Conservation (phyloP, 2,113 vertebrate species). For the Sander vitreus region DNA sequence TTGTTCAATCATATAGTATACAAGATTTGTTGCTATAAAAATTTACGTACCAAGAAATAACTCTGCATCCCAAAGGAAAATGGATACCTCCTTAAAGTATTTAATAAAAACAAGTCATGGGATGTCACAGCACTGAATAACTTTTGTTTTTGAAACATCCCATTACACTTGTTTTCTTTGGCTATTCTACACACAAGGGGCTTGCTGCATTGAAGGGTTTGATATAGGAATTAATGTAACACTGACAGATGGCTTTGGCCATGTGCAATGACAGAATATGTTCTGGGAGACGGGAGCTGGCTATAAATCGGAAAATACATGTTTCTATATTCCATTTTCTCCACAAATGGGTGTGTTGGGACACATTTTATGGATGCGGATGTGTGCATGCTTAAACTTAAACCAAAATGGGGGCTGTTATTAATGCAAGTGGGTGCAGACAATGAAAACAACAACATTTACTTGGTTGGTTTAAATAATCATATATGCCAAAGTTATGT, state of each 20-base stretch:
- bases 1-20: constrained; percentile 10
- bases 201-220: constrained; percentile 48
- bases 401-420: neutral
- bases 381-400: constrained; percentile 12
- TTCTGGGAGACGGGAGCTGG: constrained; percentile 56
- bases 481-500: neutral
- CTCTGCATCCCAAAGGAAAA: constrained; percentile 2
- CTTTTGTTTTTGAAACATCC: constrained; percentile 61
- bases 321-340: constrained; percentile 54
- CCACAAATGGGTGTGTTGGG: constrained; percentile 42
- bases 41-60: constrained; percentile 12
- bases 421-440: neutral
- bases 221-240: constrained; percentile 58
- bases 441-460: neutral
- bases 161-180: constrained; percentile 41
- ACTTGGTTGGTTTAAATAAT: neutral
- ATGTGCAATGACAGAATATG: constrained; percentile 49
- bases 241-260: constrained; percentile 65
- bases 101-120: constrained; percentile 47
- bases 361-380: constrained; percentile 32
- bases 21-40: neutral
- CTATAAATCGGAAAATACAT: constrained; percentile 51
- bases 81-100: constrained; percentile 16
- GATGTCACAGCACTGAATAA: constrained; percentile 26
- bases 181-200: constrained; percentile 21